phyloP scores from a whole-genome alignment of 2,797 vertebrate genomes.

The Xyrichtys novacula region DNA sequence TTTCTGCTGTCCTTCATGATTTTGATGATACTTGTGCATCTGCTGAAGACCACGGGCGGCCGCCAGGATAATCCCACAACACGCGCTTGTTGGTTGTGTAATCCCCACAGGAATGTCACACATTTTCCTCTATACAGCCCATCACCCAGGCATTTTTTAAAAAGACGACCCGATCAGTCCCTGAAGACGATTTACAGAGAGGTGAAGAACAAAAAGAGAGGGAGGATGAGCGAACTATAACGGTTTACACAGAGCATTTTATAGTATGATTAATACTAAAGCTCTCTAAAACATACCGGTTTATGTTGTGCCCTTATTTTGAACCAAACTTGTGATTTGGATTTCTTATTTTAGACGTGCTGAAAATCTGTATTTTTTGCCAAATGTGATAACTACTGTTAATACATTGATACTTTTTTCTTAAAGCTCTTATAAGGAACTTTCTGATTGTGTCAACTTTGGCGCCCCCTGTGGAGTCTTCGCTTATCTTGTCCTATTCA shows the following conservation, averaged over 20 bases:
- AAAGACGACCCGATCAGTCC: conserved; percentile 25
- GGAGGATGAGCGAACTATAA: conserved; percentile 13
- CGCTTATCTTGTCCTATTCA: too few relatives aligned
- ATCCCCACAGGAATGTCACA: conserved; percentile 78
- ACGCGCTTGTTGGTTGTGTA: conserved; percentile 57
- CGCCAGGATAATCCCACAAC: conserved; percentile 68
- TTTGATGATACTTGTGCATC: conserved; percentile 71
- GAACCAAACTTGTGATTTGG: too few relatives aligned
- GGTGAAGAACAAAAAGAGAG: conserved; percentile 12
- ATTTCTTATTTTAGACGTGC: too few relatives aligned
- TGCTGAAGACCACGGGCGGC: conserved; percentile 65
- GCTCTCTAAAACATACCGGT: too few relatives aligned
- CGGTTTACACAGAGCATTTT: conserved; percentile 19
- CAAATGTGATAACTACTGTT: too few relatives aligned
- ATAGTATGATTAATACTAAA: too few relatives aligned
- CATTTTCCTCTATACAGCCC: conserved; percentile 40
- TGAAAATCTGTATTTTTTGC: too few relatives aligned
- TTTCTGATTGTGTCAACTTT: too few relatives aligned
- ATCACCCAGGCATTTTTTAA: conserved; percentile 37
- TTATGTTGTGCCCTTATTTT: too few relatives aligned
- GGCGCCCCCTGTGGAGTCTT: too few relatives aligned
- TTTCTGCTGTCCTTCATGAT: conserved; percentile 50
- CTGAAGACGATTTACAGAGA: conserved; percentile 42
- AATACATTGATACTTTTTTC: too few relatives aligned
- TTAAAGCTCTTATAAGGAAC: too few relatives aligned